Percentiles rank a stretch among this genome's conserved stretches.
Evolutionary conservation across 2,797 vertebrate species (phyloP).

Genomic region (Siniperca obscura): DNA sequence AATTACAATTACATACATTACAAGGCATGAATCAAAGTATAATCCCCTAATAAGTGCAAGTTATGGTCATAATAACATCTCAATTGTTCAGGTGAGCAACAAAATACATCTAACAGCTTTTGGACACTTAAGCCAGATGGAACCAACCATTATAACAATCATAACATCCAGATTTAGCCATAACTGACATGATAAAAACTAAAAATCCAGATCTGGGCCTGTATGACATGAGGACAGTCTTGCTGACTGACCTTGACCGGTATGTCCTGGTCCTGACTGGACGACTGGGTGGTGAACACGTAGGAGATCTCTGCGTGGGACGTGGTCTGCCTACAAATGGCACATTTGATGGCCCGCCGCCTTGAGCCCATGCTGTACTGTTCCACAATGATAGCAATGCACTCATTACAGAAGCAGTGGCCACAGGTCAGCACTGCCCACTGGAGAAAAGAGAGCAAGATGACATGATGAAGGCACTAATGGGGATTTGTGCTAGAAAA

Average conservation of each 20-base stretch:
- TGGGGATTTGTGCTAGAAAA: not conserved
- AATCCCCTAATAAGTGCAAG: not conserved
- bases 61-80: not conserved
- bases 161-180: not conserved
- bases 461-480: not conserved
- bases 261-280: constrained; percentile 92
- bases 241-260: constrained; percentile 91
- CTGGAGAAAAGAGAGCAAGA: constrained; percentile 73
- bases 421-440: constrained; percentile 98
- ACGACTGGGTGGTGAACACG: constrained; percentile 93
- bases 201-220: not conserved
- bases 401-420: constrained; percentile 98
- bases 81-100: not conserved
- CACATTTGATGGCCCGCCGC: constrained; percentile 94
- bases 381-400: constrained; percentile 95
- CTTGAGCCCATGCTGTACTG: constrained; percentile 96
- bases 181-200: not conserved
- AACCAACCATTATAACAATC: not conserved
- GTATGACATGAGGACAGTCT: not conserved
- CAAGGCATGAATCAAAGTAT: not conserved
- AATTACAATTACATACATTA: constrained; percentile 3
- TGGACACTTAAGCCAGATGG: not conserved
- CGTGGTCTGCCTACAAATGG: constrained; percentile 97
- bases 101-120: not conserved
- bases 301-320: constrained; percentile 97